Percentiles rank a stretch among this genome's conserved stretches.
Conservation (phyloP, 2,113 vertebrate genomes). For the Gymnocephalus cernua region DNA sequence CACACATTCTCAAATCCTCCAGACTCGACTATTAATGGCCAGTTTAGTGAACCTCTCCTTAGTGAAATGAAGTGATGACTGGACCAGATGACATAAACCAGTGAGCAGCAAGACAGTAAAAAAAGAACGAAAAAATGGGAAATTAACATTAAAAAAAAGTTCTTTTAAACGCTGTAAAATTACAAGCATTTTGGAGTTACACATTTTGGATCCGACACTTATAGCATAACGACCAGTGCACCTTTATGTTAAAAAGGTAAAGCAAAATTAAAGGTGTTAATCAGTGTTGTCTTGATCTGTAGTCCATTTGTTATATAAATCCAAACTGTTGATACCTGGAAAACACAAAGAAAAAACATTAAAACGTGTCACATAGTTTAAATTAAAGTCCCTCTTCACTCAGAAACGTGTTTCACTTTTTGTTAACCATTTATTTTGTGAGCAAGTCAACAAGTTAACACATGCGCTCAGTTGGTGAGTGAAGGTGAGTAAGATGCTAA, state of each 20-base stretch:
- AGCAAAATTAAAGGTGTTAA: background rate
- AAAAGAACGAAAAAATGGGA: background rate
- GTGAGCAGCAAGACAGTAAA: background rate
- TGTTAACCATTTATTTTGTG: background rate
- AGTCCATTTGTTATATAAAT: conserved; percentile 18
- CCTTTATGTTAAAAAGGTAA: background rate
- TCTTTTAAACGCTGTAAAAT: background rate
- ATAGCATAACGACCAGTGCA: background rate
- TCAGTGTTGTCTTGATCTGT: background rate
- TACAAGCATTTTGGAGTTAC: too few relatives aligned
- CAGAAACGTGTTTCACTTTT: background rate
- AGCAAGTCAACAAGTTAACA: conserved; percentile 13
- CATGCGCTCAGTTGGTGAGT: background rate
- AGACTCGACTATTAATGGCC: background rate
- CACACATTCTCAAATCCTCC: conserved; percentile 13
- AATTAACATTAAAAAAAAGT: background rate
- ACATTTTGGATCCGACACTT: background rate
- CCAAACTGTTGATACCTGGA: conserved; percentile 53
- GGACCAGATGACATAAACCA: background rate
- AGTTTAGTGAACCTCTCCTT: conserved; percentile 15
- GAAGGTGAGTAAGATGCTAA: background rate
- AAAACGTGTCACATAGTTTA: background rate
- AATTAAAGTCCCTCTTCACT: background rate
- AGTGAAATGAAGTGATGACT: conserved; percentile 8
- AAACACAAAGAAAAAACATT: conserved; percentile 45